phyloP scores from a whole-genome alignment of 2,888 invertebrate species.

The Lasioglossum pauxillum region DNA sequence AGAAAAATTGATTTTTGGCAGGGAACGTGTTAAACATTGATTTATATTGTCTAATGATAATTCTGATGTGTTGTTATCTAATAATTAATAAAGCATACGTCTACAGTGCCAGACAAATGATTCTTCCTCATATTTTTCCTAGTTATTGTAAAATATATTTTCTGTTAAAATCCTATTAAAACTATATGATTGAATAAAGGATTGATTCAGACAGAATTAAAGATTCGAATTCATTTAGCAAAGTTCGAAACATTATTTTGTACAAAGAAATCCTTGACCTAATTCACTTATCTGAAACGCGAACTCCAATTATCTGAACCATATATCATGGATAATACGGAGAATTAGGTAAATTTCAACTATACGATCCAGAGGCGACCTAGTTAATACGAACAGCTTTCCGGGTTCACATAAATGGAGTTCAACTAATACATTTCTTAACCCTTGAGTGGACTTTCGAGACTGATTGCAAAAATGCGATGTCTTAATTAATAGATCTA shows the following conservation, averaged over 20 bases:
- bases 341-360: slow-evolving; percentile 8
- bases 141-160: not conserved
- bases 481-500: not conserved
- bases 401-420: not conserved
- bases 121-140: not conserved
- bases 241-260: not conserved
- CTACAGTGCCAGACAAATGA: not conserved
- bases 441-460: not conserved
- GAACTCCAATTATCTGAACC: slow-evolving; percentile 1
- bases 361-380: not conserved
- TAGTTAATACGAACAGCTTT: not conserved
- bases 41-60: slow-evolving; percentile 6
- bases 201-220: not conserved
- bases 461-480: not conserved
- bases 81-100: slow-evolving; percentile 9
- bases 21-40: slow-evolving; percentile 23
- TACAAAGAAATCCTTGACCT: slow-evolving; percentile 6
- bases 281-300: slow-evolving; percentile 1
- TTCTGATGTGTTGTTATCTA: slow-evolving; percentile 5
- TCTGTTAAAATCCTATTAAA: not conserved
- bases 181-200: not conserved
- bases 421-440: not conserved
- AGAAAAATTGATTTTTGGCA: not conserved
- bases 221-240: not conserved
- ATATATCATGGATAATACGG: not conserved